These are phyloP conservation scores for Odontophorus gujanensis DNA, from an alignment of 2,113 vertebrate species.

Conservation along the genomic window DNA sequence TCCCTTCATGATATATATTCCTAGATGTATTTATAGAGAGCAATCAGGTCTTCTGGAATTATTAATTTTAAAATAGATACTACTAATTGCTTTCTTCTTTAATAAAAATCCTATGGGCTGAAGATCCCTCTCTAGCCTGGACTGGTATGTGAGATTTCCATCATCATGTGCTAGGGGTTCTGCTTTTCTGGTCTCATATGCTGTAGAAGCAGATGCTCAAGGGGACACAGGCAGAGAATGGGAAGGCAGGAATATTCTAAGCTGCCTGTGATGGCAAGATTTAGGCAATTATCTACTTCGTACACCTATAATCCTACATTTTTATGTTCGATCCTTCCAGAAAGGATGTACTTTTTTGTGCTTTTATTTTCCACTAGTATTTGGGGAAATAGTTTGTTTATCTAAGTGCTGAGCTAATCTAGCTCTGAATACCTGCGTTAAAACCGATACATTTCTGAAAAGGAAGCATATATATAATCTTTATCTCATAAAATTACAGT, in stretches of 20 bases:
- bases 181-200: background rate
- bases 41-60: conserved; percentile 16
- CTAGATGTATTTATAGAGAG: conserved; percentile 30
- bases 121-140: background rate
- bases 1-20: conserved; percentile 5
- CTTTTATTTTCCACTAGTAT: background rate
- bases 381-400: background rate
- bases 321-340: background rate
- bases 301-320: background rate
- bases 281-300: background rate
- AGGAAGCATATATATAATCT: background rate
- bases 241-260: background rate
- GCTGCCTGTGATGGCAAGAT: background rate
- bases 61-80: conserved; percentile 30
- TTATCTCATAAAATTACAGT: background rate
- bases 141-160: background rate
- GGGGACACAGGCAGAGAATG: background rate
- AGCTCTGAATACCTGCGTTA: background rate
- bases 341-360: background rate
- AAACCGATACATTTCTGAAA: background rate
- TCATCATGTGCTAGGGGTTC: background rate
- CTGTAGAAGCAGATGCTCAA: background rate
- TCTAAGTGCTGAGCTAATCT: background rate
- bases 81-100: conserved; percentile 10
- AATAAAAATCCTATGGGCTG: background rate